phyloP scores from a whole-genome alignment of 2,113 vertebrate species.

The Plotosus lineatus region DNA sequence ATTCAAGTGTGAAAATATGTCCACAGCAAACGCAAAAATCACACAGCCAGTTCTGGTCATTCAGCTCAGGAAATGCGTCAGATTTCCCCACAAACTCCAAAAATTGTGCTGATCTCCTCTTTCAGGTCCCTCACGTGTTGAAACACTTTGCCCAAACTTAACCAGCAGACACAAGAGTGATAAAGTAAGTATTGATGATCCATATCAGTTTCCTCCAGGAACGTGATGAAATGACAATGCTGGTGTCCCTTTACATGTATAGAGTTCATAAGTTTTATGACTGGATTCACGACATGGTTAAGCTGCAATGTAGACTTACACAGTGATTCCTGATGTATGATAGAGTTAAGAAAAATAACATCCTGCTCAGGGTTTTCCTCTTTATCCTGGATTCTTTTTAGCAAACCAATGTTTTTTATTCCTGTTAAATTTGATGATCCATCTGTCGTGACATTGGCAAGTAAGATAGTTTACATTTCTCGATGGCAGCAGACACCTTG shows the following conservation, averaged over 20 bases:
- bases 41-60: no score
- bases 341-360: slow-evolving; percentile 41
- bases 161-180: no score
- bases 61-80: no score
- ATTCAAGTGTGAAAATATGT: no score
- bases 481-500: slow-evolving; percentile 10
- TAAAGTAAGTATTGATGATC: no score
- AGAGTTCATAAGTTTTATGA: slow-evolving; percentile 12
- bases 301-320: no score
- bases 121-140: slow-evolving; percentile 47
- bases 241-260: neutral
- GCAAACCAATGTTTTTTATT: no score
- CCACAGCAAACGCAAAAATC: no score
- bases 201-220: no score
- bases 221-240: neutral
- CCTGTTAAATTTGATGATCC: slow-evolving; percentile 51
- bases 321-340: no score
- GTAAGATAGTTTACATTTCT: slow-evolving; percentile 17
- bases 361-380: slow-evolving; percentile 43
- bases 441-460: slow-evolving; percentile 48
- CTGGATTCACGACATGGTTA: slow-evolving; percentile 3
- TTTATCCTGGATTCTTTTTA: slow-evolving; percentile 50
- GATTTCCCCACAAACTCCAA: no score
- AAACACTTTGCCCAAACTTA: neutral
- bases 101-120: slow-evolving; percentile 35